A percentile compares a stretch with the other conserved stretches of the same genome.
Evolutionary conservation across 2,113 vertebrate genomes (phyloP).

Genomic region (Melanotaenia duboulayi): DNA sequence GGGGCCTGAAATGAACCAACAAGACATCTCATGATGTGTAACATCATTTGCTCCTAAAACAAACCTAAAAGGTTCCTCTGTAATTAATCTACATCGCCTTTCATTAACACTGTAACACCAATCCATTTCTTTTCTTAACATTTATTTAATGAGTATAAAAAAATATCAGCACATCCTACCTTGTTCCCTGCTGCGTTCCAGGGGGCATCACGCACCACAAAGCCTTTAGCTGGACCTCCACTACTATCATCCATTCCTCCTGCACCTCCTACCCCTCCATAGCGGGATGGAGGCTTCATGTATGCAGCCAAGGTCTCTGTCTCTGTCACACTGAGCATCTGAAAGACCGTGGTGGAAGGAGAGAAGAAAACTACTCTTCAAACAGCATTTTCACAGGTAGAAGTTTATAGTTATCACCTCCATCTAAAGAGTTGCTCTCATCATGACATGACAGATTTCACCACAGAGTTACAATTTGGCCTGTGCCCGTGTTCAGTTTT

Average conservation of each 20-base stretch:
- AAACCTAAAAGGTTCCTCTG: not conserved
- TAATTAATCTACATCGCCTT: not conserved
- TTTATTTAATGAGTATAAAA: not conserved
- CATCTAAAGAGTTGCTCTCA: too few species aligned
- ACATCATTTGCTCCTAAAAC: not conserved
- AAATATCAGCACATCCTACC: constrained; percentile 59
- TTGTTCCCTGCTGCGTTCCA: constrained; percentile 85
- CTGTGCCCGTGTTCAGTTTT: too few species aligned
- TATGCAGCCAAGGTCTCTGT: constrained; percentile 86
- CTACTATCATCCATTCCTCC: constrained; percentile 78
- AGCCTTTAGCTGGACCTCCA: constrained; percentile 82
- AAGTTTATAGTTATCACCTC: too few species aligned
- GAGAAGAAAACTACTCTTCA: not conserved
- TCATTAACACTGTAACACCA: too few species aligned
- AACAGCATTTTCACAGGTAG: not conserved
- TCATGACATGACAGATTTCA: too few species aligned
- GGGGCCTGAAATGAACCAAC: constrained; percentile 78
- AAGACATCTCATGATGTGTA: not conserved
- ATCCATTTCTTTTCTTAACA: not conserved
- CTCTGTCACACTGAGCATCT: constrained; percentile 87
- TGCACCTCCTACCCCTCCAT: constrained; percentile 65
- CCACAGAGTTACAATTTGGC: too few species aligned
- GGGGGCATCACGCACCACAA: constrained; percentile 86
- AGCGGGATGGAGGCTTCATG: constrained; percentile 87
- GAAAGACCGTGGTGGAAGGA: not conserved